Evolutionary conservation across 2,888 invertebrate genomes (phyloP).

Genomic region (Asteroscopus sphinx): DNA sequence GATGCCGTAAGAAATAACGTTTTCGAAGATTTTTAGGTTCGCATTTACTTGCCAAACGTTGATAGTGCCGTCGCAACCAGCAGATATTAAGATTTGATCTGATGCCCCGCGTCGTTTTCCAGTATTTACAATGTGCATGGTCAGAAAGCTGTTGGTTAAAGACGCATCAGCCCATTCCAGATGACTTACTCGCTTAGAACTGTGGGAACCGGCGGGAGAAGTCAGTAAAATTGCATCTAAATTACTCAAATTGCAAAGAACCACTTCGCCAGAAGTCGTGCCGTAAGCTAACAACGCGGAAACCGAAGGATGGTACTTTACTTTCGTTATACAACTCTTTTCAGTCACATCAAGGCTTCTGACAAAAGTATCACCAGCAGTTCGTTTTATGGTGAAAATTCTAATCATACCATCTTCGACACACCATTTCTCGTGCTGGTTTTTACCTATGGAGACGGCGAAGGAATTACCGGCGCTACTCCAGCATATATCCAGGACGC

Average conservation of each 20-base stretch:
- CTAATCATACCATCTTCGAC: slow-evolving; percentile 77
- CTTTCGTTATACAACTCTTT: slow-evolving; percentile 77
- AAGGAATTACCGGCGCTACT: slow-evolving; percentile 79
- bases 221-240: slow-evolving; percentile 68
- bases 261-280: slow-evolving; percentile 78
- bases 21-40: slow-evolving; percentile 72
- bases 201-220: slow-evolving; percentile 76
- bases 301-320: slow-evolving; percentile 76
- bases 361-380: slow-evolving; percentile 85
- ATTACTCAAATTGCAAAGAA: slow-evolving; percentile 73
- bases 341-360: slow-evolving; percentile 75
- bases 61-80: slow-evolving; percentile 73
- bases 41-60: slow-evolving; percentile 82
- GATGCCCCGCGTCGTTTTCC: slow-evolving; percentile 76
- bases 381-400: slow-evolving; percentile 75
- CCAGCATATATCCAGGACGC: slow-evolving; percentile 76
- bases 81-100: slow-evolving; percentile 74
- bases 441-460: slow-evolving; percentile 75
- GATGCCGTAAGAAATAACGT: slow-evolving; percentile 70
- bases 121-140: slow-evolving; percentile 73
- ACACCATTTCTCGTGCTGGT: slow-evolving; percentile 81
- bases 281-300: slow-evolving; percentile 80
- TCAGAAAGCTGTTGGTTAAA: slow-evolving; percentile 71
- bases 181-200: slow-evolving; percentile 70
- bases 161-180: slow-evolving; percentile 77